A percentile compares a stretch with the other conserved stretches of the same genome.
Conservation (phyloP, 23 tunicate genomes). For the Trididemnum nubilum region DNA sequence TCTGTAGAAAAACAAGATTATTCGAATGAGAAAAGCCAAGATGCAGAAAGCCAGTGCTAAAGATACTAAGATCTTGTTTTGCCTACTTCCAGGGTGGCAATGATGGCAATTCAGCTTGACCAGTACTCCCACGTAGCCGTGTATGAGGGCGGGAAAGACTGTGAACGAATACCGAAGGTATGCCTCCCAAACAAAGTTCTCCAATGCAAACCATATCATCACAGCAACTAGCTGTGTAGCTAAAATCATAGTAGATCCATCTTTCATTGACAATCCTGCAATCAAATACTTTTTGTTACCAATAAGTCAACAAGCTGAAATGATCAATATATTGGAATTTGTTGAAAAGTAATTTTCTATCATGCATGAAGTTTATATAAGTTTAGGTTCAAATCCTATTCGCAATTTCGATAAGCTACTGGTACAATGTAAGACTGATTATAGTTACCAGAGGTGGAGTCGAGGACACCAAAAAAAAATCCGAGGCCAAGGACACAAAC, state of each 20-base stretch:
- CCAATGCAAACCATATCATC: slow-evolving; percentile 22
- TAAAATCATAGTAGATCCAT: slow-evolving; percentile 10
- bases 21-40: too few species aligned
- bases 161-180: slow-evolving; percentile 29
- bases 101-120: not conserved
- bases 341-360: too few species aligned
- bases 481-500: too few species aligned
- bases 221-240: not conserved
- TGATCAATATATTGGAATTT: too few species aligned
- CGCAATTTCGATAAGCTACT: too few species aligned
- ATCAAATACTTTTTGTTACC: too few species aligned
- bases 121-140: not conserved
- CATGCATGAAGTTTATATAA: too few species aligned
- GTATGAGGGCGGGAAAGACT: slow-evolving; percentile 10
- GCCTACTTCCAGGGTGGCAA: not conserved
- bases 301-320: too few species aligned
- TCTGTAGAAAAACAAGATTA: not conserved
- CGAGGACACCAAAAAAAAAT: too few species aligned
- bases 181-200: not conserved
- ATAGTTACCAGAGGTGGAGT: too few species aligned
- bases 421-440: too few species aligned
- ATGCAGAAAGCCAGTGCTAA: not conserved
- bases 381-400: too few species aligned
- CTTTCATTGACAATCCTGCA: not conserved
- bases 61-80: not conserved